Evolutionary conservation across 2,113 vertebrate species (phyloP), one percentile per base, ranked within the genome.

Genomic region (Hippocampus mohnikei): DNA sequence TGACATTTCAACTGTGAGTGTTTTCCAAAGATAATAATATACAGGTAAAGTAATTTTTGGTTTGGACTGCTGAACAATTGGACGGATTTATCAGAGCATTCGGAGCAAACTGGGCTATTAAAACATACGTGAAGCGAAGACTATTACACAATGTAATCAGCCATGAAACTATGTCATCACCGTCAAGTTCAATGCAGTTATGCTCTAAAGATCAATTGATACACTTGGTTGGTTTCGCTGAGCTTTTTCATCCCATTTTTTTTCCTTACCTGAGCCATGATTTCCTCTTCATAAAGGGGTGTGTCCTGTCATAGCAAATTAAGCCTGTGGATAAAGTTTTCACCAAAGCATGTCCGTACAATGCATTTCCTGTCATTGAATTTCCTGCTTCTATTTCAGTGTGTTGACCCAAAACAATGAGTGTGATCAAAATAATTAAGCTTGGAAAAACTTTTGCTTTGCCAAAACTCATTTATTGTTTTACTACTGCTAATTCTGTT

Each of bases 61-160:
- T 72, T 85, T 90, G 85, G 84, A 79, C 65, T 63, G 58, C 66
- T 82, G 62, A 59, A 70, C 87, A 86, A 84, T 87, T 73, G 81
- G 83, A 91, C 85, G 82, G 83, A 90, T 88, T 91, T 90, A 91
- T 89, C 87, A 82, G 86, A 78, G 87, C 76, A 66, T 68, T 74
- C 86, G 88, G 91, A 89, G 83, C 79, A 81, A 86, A 37, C 89
- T 84, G 82, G 80, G 73, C 84, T 88, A 92, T 83, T 91, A 90
- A 91, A 92, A 88, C 90, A 90, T 70, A 88, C 85, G 82, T 88
- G 85, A 91, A 86, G 88, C 88, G 88, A 91, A 85, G 80, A 83
- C 85, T 80, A 89, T 90, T 91, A 91, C 87, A 84, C 80, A 80
- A 85, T 80, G 86, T 89, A 92, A 91, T 90, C 88, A 86, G 85